Evolutionary conservation across 2,888 invertebrate species (phyloP).

Genomic region (Terebella lapidaria): DNA sequence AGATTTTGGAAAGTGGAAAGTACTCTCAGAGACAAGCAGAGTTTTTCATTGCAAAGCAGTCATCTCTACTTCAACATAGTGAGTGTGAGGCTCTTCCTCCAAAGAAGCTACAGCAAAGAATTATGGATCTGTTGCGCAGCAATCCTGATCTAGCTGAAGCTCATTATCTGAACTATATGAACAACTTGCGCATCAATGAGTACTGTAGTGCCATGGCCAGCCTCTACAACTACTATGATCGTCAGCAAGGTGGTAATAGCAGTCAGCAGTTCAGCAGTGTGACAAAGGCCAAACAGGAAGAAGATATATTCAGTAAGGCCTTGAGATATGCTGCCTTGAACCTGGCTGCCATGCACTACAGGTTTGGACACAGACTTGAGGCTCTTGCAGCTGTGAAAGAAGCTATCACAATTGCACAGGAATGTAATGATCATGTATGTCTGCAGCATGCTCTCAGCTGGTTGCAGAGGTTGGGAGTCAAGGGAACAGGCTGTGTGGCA

Average conservation of each 20-base stretch:
- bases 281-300: conserved; percentile 32
- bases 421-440: conserved; percentile 79
- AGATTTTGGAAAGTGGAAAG: conserved; percentile 45
- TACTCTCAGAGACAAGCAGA: conserved; percentile 73
- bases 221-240: conserved; percentile 75
- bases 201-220: conserved; percentile 78
- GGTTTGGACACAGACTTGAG: conserved; percentile 68
- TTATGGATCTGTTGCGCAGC: conserved; percentile 68
- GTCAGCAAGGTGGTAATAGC: conserved; percentile 49
- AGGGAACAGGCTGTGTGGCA: conserved; percentile 36
- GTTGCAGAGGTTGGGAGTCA: conserved; percentile 60
- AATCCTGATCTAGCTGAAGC: conserved; percentile 78
- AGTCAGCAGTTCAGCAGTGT: background rate
- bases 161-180: conserved; percentile 84
- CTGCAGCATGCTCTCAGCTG: conserved; percentile 78
- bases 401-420: conserved; percentile 81
- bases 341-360: conserved; percentile 79
- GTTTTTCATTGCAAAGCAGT: conserved; percentile 77
- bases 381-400: conserved; percentile 65
- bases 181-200: conserved; percentile 80
- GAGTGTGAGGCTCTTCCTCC: conserved; percentile 75
- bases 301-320: conserved; percentile 29
- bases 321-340: conserved; percentile 82
- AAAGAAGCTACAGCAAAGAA: conserved; percentile 69
- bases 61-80: conserved; percentile 68